Evolutionary conservation across 2,888 invertebrate species (phyloP), one percentile per base, ranked within the genome.

Genomic region (Pegoplata infirma): DNA sequence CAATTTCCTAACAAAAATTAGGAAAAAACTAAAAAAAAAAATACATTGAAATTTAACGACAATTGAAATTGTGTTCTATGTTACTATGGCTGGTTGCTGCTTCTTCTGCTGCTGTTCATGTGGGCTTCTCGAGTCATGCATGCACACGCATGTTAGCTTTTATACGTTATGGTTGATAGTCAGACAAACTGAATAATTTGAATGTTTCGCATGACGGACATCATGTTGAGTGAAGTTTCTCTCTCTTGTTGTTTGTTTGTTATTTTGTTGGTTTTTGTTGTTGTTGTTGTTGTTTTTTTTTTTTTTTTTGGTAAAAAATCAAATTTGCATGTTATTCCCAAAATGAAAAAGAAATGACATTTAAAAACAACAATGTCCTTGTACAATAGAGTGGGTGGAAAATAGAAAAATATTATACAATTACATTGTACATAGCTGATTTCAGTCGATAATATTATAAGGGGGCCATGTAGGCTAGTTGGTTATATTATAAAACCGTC

Each of bases 91-190:
- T 28, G n/a, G 14, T 16, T 53, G 44, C 47, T 64, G 69, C 61
- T 66, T n/a, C n/a, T n/a, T n/a, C n/a, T 58, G 47, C 51, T 67
- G 69, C 63, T 67, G 44, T 76, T 49, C 51, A 51, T 68, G 44
- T 72, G 32, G 53, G 58, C 53, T 82, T 84, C 83, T 85, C 56
- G 16, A 61, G 85, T 85, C 86, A 86, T 85, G 85, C 86, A 83
- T 85, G 84, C 23, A 68, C n/a, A 47, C 40, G 83, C 80, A 82
- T 84, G 44, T 32, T 32, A 32, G 32, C n/a, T 28, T 14, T 19
- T 55, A 25, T 14, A 58, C 28, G 59, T 69, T 66, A 64, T 49
- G 73, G 68, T n/a, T 55, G 68, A 14, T 59, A 73, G 73, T 61
- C 64, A 64, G 59, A 59, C 58, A 76, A 76, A 61, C 64, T 73